phyloP scores from a whole-genome alignment of 2,888 invertebrate genomes.

The Leptinotarsa haldemani region DNA sequence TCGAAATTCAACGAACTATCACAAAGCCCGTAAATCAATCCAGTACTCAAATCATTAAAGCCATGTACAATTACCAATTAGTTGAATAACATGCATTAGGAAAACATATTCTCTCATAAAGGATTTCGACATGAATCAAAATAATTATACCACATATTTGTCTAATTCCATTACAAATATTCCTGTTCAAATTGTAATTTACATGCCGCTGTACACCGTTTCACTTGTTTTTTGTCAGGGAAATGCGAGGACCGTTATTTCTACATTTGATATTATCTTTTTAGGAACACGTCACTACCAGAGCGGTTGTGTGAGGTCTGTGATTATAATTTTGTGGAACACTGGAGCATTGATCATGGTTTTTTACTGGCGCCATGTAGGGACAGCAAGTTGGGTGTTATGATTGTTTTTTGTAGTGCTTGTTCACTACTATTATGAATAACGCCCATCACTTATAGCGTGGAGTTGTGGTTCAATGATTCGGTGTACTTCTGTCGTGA shows the following conservation, averaged over 20 bases:
- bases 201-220: slow-evolving; percentile 10
- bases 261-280: slow-evolving; percentile 6
- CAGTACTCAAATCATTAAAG: not conserved
- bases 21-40: not conserved
- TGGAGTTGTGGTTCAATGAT: too few species aligned
- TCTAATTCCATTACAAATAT: slow-evolving; percentile 12
- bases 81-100: slow-evolving; percentile 7
- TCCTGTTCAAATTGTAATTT: slow-evolving; percentile 7
- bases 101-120: slow-evolving; percentile 8
- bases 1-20: slow-evolving; percentile 3
- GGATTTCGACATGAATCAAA: slow-evolving; percentile 17
- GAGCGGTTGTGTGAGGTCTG: not conserved
- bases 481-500: too few species aligned
- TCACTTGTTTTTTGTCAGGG: slow-evolving; percentile 13
- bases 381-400: not conserved
- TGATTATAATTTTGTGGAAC: not conserved
- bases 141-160: slow-evolving; percentile 19
- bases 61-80: slow-evolving; percentile 8
- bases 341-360: not conserved
- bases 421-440: too few species aligned
- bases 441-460: too few species aligned
- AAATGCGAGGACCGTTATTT: slow-evolving; percentile 1
- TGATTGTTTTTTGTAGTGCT: too few species aligned
- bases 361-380: not conserved
- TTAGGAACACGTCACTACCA: slow-evolving; percentile 12